phyloP scores from a whole-genome alignment of 2,113 vertebrate genomes.

The Atherinomorus stipes region DNA sequence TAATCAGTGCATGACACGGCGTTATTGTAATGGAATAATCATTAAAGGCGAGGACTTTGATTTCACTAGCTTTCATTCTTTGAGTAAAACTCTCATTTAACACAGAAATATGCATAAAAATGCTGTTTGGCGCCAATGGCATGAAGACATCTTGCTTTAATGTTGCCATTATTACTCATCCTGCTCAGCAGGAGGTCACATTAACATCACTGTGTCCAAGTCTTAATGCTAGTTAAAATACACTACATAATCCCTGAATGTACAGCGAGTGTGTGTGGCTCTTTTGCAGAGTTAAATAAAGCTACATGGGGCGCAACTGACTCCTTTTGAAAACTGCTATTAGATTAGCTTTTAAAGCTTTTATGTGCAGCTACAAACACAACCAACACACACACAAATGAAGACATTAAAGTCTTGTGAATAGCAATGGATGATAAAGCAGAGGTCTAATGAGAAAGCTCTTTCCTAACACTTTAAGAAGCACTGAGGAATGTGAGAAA shows the following conservation, averaged over 20 bases:
- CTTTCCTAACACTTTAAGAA: neutral
- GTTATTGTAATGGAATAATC: conserved; percentile 29
- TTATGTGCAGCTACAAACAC: neutral
- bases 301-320: neutral
- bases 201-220: conserved; percentile 33
- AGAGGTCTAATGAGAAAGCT: neutral
- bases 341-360: neutral
- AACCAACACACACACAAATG: neutral
- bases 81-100: conserved; percentile 15
- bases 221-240: conserved; percentile 16
- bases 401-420: neutral
- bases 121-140: neutral
- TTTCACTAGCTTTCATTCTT: conserved; percentile 24
- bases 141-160: conserved; percentile 1
- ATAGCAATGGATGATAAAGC: neutral
- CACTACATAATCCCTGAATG: neutral
- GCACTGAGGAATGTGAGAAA: conserved; percentile 16
- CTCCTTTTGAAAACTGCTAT: neutral
- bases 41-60: conserved; percentile 22
- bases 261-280: neutral
- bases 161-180: conserved; percentile 38
- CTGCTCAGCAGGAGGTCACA: conserved; percentile 29
- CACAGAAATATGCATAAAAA: conserved; percentile 14
- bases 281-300: neutral
- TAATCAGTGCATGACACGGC: conserved; percentile 1